phyloP scores from a whole-genome alignment of 1,140 invertebrate genomes.

The Caenorhabditis briggsae region DNA sequence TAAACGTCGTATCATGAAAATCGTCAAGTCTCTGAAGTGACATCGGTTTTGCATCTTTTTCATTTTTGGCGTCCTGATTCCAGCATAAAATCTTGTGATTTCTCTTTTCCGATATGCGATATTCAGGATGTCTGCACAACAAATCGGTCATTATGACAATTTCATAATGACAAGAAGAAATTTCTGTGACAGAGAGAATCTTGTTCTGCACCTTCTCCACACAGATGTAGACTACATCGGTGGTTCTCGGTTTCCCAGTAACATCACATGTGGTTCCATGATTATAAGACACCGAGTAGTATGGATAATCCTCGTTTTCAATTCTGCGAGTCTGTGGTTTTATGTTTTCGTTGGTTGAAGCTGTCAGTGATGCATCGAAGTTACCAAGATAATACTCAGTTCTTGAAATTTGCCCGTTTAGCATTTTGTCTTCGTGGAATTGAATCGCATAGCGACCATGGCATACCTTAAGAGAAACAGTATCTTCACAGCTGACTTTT shows the following conservation, averaged over 20 bases:
- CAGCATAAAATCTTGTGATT: constrained; percentile 28
- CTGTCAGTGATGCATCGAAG: constrained; percentile 4
- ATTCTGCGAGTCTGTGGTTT: constrained; percentile 63
- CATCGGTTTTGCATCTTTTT: constrained; percentile 48
- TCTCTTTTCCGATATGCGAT: constrained; percentile 79
- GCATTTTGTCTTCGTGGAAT: constrained; percentile 65
- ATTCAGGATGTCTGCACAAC: constrained; percentile 89
- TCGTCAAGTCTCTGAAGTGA: constrained; percentile 45
- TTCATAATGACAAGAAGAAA: constrained; percentile 93
- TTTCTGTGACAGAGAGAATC: constrained; percentile 93
- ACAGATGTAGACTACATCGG: constrained; percentile 81
- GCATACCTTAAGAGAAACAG: constrained; percentile 53
- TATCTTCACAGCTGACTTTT: background rate
- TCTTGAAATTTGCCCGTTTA: background rate
- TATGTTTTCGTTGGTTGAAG: constrained; percentile 60
- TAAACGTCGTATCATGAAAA: constrained; percentile 17
- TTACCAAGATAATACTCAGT: constrained; percentile 62
- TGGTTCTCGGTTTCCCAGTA: constrained; percentile 85
- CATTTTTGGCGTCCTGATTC: constrained; percentile 19
- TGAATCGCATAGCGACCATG: constrained; percentile 64
- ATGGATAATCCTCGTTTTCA: constrained; percentile 62
- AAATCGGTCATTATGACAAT: constrained; percentile 87
- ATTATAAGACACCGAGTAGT: constrained; percentile 63
- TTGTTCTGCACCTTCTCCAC: constrained; percentile 82
- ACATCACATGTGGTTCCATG: constrained; percentile 89